These are phyloP conservation scores for Mareca strepera DNA, from an alignment of 2,797 vertebrate genomes.

Conservation along the genomic window DNA sequence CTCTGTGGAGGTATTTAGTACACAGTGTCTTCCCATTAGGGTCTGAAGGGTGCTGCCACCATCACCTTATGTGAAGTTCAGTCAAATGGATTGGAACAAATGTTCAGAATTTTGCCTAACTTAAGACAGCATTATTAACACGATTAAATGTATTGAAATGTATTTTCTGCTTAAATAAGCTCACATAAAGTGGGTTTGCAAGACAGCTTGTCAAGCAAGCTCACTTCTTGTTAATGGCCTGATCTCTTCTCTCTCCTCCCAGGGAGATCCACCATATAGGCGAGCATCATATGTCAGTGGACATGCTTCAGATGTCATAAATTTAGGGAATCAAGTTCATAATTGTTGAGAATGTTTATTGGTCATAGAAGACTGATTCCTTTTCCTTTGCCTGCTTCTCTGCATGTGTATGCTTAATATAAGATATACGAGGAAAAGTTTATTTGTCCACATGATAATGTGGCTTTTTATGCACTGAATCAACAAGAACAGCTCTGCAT, in stretches of 20 bases:
- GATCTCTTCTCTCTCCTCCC: not conserved
- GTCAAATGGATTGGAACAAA: not conserved
- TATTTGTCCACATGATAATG: fast-evolving
- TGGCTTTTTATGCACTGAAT: not conserved
- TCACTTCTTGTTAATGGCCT: not conserved
- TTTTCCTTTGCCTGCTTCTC: not conserved
- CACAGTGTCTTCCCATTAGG: not conserved
- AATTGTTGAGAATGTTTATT: not conserved
- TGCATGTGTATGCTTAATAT: fast-evolving
- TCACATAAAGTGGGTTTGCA: not conserved
- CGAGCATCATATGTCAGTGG: not conserved
- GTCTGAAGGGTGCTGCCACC: not conserved
- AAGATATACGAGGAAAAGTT: not conserved
- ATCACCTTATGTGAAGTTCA: not conserved
- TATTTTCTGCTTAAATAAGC: not conserved
- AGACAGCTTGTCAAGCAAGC: not conserved
- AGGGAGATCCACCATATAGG: not conserved
- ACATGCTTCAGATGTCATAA: not conserved
- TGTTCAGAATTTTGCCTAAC: not conserved
- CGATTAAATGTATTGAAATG: not conserved
- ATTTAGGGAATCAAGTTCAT: not conserved
- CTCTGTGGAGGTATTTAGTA: not conserved
- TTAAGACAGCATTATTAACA: not conserved
- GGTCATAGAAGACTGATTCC: not conserved
- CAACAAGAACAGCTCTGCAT: not conserved